Evolutionary conservation across 2,888 invertebrate genomes (phyloP).

Genomic region (Phytoseiulus persimilis): DNA sequence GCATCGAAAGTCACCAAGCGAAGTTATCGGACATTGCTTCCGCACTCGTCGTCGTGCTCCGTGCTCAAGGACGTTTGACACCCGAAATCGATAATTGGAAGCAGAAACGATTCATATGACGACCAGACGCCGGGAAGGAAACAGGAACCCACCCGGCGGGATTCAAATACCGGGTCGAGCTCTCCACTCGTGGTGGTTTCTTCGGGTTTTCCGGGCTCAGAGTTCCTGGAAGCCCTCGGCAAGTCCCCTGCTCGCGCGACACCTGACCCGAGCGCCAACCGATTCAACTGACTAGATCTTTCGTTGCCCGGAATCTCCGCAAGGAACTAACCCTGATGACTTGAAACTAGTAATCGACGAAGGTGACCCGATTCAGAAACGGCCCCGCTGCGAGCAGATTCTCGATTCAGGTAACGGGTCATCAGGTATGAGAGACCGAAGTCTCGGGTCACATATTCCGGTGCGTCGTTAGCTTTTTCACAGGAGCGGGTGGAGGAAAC

Average conservation of each 20-base stretch:
- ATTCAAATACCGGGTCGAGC: neutral
- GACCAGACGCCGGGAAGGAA: neutral
- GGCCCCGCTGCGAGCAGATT: neutral
- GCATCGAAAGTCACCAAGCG: neutral
- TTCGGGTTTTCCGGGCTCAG: too few relatives aligned
- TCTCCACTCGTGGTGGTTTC: too few relatives aligned
- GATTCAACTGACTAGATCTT: too few relatives aligned
- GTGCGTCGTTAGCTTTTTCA: neutral
- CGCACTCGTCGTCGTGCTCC: neutral
- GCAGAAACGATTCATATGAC: neutral
- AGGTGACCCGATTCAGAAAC: neutral
- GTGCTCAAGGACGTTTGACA: neutral
- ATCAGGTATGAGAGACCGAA: neutral
- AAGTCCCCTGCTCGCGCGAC: too few relatives aligned
- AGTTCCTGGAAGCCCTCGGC: too few relatives aligned
- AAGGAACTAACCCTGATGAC: too few relatives aligned
- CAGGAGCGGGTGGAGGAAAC: neutral
- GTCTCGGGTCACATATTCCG: neutral
- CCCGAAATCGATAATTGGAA: neutral
- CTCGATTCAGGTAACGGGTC: neutral
- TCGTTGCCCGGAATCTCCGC: too few relatives aligned
- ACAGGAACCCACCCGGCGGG: neutral
- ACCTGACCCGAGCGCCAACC: too few relatives aligned
- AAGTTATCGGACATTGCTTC: neutral
- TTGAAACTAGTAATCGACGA: neutral